phyloP scores from a whole-genome alignment of 30 jellyfish, hydroid and myxozoan genomes.

The Pseudorhiza aurosa region DNA sequence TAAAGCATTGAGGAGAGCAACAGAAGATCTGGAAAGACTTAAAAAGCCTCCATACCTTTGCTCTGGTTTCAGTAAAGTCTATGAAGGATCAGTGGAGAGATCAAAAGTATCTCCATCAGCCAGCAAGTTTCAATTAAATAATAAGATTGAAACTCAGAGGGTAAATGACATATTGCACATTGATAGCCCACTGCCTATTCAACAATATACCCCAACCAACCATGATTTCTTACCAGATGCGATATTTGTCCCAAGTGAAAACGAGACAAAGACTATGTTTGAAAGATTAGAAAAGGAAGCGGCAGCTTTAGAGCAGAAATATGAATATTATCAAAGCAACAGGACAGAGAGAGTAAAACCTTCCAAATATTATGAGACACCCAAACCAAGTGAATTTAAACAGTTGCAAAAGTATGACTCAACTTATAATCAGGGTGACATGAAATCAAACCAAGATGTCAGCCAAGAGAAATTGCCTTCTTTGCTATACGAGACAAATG shows the following conservation, averaged over 20 bases:
- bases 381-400: constrained; percentile 32
- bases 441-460: not conserved
- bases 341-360: not conserved
- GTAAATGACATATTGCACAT: not conserved
- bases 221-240: not conserved
- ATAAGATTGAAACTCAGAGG: not conserved
- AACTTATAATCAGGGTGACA: not conserved
- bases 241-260: not conserved
- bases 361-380: not conserved
- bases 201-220: not conserved
- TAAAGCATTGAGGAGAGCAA: constrained; percentile 34
- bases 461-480: not conserved
- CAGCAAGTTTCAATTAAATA: not conserved
- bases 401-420: constrained; percentile 41
- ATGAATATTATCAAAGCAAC: constrained; percentile 22
- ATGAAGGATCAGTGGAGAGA: no score
- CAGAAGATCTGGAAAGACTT: constrained; percentile 2
- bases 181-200: not conserved
- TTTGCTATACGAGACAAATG: no score
- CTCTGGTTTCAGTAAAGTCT: not conserved
- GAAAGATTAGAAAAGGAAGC: constrained; percentile 50
- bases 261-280: constrained; percentile 5
- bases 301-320: constrained; percentile 30
- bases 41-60: not conserved
- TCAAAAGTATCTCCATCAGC: not conserved